These are phyloP conservation scores for Corvus moneduloides DNA, from an alignment of 2,113 vertebrate species.

Conservation along the genomic window DNA sequence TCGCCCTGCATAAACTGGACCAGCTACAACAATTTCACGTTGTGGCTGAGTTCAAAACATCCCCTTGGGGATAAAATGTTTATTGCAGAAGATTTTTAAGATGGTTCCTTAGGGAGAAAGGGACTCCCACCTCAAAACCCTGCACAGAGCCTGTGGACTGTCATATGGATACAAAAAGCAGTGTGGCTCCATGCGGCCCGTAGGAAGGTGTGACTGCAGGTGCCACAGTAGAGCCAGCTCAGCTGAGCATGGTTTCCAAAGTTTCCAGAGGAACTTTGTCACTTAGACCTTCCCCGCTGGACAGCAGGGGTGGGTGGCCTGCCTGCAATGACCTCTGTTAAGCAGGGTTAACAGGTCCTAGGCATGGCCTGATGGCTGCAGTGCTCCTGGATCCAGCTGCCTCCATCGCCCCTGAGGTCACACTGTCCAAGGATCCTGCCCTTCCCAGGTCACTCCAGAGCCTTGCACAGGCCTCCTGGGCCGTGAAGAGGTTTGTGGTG, in stretches of 20 bases:
- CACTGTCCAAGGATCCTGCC: not conserved
- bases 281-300: not conserved
- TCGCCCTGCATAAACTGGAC: constrained; percentile 56
- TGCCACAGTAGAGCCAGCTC: not conserved
- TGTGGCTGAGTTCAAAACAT: constrained; percentile 56
- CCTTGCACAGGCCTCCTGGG: not conserved
- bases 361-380: not conserved
- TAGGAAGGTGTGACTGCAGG: not conserved
- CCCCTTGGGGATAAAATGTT: constrained; percentile 56
- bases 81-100: constrained; percentile 54
- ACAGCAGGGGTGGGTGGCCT: not conserved
- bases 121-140: not conserved
- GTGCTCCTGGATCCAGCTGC: not conserved
- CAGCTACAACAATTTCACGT: constrained; percentile 52
- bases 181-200: rapidly evolving
- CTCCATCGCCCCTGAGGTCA: rapidly evolving
- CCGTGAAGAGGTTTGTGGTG: not conserved
- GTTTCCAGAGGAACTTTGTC: not conserved
- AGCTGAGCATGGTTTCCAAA: not conserved
- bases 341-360: not conserved
- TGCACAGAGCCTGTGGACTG: not conserved
- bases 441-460: not conserved
- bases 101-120: not conserved
- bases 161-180: not conserved
- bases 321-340: not conserved